Evolutionary conservation across 2,888 invertebrate species (phyloP).

Genomic region (Therioaphis trifolii): DNA sequence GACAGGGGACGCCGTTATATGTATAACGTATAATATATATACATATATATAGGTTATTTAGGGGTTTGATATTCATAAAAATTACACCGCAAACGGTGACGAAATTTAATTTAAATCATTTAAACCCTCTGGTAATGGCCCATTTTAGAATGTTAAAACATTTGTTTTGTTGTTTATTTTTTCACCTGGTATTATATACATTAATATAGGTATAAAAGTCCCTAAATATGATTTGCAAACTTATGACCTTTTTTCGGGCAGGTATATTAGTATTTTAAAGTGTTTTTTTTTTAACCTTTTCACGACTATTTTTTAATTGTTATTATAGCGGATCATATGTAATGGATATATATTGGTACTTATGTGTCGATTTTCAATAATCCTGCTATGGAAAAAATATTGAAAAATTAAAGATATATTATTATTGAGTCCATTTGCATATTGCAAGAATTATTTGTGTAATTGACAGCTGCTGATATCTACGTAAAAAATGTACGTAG

Average conservation of each 20-base stretch:
- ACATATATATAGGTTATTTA: constrained; percentile 35
- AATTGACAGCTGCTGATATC: no score
- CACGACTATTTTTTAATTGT: not conserved
- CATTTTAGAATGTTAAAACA: constrained; percentile 39
- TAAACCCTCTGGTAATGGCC: constrained; percentile 52
- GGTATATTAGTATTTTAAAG: not conserved
- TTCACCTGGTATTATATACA: not conserved
- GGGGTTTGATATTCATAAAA: constrained; percentile 45
- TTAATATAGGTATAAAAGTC: not conserved
- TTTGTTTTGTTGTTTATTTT: constrained; percentile 25
- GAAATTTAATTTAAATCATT: constrained; percentile 61
- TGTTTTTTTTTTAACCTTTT: not conserved
- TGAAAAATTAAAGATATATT: no score
- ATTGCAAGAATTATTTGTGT: no score
- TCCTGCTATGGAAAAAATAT: no score
- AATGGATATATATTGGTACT: no score
- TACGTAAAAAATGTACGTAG: no score
- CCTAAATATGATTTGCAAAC: not conserved
- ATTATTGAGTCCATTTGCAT: no score
- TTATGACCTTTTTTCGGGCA: not conserved
- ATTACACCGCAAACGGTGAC: constrained; percentile 49
- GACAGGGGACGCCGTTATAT: no score
- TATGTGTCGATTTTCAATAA: no score
- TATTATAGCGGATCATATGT: no score
- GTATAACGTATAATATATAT: no score